phyloP scores from a whole-genome alignment of 2,797 vertebrate genomes.

The Rhabdomys pumilio region DNA sequence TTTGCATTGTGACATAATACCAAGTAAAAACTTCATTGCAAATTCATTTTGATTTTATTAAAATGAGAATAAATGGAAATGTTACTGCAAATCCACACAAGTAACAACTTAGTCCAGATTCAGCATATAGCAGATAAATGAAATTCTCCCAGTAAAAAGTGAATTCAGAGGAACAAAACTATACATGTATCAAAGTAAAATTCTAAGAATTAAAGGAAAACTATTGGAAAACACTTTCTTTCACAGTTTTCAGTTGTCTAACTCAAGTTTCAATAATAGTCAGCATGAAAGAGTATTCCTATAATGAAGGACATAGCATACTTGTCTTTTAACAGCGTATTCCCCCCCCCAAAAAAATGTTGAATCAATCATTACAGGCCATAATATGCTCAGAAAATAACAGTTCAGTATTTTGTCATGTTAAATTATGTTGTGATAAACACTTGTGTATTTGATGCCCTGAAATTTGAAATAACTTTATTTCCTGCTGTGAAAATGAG shows the following conservation, averaged over 20 bases:
- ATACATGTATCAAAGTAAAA: not conserved
- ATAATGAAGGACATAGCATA: not conserved
- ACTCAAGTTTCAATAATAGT: slow-evolving; percentile 7
- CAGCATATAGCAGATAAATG: not conserved
- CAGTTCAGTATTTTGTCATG: slow-evolving; percentile 58
- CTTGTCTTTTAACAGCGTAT: not conserved
- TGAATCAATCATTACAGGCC: slow-evolving; percentile 5
- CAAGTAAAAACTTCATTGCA: not conserved
- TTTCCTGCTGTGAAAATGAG: slow-evolving; percentile 76
- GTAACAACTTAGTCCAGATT: not conserved
- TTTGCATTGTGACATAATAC: not conserved
- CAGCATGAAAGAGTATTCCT: not conserved
- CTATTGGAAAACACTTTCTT: not conserved
- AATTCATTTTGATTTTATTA: slow-evolving; percentile 51
- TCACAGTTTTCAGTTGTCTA: not conserved
- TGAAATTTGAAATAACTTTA: slow-evolving; percentile 79
- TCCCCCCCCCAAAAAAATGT: slow-evolving; percentile 34
- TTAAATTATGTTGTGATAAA: slow-evolving; percentile 75
- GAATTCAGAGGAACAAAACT: not conserved
- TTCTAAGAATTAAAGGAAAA: not conserved
- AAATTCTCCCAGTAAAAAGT: fast-evolving
- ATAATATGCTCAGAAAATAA: slow-evolving; percentile 64
- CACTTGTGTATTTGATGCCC: slow-evolving; percentile 58
- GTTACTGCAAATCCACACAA: slow-evolving; percentile 11
- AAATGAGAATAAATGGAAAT: slow-evolving; percentile 10